phyloP scores from a whole-genome alignment of 2,797 vertebrate species.

The Micrastur ruficollis region DNA sequence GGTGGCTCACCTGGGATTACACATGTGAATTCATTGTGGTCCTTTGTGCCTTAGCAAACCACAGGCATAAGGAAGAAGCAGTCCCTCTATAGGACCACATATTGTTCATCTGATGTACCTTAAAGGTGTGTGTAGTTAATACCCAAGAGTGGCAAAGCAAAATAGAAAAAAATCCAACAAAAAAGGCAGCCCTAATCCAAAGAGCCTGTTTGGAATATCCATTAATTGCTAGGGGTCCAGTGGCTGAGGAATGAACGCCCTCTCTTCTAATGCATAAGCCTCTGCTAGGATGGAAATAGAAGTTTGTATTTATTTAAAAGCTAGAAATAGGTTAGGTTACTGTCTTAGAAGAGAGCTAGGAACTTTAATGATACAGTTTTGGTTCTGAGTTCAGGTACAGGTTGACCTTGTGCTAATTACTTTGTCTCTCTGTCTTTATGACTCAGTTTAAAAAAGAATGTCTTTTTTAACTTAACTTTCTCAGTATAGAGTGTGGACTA shows the following conservation, averaged over 20 bases:
- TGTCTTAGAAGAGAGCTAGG: background rate
- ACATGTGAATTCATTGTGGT: background rate
- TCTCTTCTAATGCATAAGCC: background rate
- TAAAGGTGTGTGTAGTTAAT: background rate
- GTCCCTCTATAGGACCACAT: background rate
- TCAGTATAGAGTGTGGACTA: background rate
- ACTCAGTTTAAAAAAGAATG: background rate
- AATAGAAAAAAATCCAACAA: background rate
- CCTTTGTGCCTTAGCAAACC: background rate
- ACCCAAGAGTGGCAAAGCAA: background rate
- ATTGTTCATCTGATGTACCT: background rate
- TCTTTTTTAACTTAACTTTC: background rate
- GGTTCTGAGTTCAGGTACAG: background rate
- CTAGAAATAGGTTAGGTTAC: background rate
- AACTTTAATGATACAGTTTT: background rate
- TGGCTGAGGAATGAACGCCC: background rate
- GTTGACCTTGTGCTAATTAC: background rate
- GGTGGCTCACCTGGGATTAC: background rate
- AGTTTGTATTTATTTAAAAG: background rate
- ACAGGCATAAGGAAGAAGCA: background rate
- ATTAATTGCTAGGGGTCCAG: background rate
- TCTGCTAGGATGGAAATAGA: background rate
- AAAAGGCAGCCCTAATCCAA: background rate
- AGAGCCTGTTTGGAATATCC: background rate
- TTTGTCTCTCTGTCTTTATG: background rate